Conservation (phyloP, 2,888 invertebrate genomes). For the Lydus trimaculatus region DNA sequence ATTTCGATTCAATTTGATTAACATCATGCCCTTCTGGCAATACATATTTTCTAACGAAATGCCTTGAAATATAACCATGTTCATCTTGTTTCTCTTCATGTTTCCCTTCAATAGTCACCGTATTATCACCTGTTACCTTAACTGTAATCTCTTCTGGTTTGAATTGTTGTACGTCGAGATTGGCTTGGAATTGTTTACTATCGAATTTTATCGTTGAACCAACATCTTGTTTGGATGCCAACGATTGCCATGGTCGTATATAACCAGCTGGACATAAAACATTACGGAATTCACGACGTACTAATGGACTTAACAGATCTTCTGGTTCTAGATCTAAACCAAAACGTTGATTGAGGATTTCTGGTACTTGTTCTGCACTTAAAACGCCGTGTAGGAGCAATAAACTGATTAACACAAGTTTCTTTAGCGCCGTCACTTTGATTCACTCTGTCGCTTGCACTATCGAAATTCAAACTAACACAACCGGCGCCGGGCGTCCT, state of each 20-base stretch:
- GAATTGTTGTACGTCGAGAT: constrained; percentile 80
- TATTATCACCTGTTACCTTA: constrained; percentile 71
- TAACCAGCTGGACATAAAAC: constrained; percentile 41
- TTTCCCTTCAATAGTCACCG: constrained; percentile 78
- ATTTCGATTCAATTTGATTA: constrained; percentile 73
- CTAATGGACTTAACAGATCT: constrained; percentile 55
- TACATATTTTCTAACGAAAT: constrained; percentile 77
- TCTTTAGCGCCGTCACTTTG: background rate
- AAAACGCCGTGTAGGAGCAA: background rate
- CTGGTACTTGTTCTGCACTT: background rate
- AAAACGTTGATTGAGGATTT: constrained; percentile 60
- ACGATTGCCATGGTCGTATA: constrained; percentile 60
- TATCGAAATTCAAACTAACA: background rate
- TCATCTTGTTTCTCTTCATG: constrained; percentile 79
- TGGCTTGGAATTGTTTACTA: constrained; percentile 75
- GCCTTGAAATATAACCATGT: constrained; percentile 79
- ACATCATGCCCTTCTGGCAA: constrained; percentile 79
- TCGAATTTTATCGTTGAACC: constrained; percentile 65
- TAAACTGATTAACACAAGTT: background rate
- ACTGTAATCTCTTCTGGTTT: constrained; percentile 80
- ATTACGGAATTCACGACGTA: constrained; percentile 44
- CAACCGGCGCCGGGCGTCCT: background rate
- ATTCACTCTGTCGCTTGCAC: background rate
- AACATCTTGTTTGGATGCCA: constrained; percentile 67
- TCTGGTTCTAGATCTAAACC: constrained; percentile 60